These are phyloP conservation scores for Pseudomugil gertrudae DNA, from an alignment of 2,797 vertebrate species.

Conservation along the genomic window DNA sequence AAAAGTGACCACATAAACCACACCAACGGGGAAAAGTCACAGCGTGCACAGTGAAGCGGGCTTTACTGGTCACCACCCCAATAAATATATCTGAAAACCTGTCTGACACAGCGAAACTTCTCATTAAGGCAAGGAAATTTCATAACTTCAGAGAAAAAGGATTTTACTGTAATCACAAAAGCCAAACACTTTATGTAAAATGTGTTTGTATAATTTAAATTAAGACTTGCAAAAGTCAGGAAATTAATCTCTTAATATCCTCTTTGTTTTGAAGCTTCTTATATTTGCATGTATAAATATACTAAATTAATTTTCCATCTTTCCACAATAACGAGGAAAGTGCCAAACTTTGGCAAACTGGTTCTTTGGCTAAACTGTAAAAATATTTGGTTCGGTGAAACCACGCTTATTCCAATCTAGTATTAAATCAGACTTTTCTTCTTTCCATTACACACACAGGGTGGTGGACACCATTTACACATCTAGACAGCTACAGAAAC, in stretches of 20 bases:
- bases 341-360: conserved; percentile 40
- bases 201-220: background rate
- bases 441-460: conserved; percentile 13
- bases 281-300: conserved; percentile 42
- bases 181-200: background rate
- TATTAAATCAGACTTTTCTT: conserved; percentile 6
- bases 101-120: conserved; percentile 28
- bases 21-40: conserved; percentile 10
- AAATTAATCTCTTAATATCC: no score
- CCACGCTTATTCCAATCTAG: conserved; percentile 20
- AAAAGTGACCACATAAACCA: conserved; percentile 35
- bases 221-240: conserved; percentile 15
- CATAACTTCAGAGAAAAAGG: background rate
- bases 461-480: conserved; percentile 11
- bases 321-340: conserved; percentile 34
- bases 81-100: background rate
- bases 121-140: conserved; percentile 55
- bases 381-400: conserved; percentile 42
- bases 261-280: no score
- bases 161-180: background rate
- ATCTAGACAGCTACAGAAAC: conserved; percentile 20
- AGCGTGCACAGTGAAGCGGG: conserved; percentile 14
- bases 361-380: conserved; percentile 56
- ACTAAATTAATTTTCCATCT: conserved; percentile 14
- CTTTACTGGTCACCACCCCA: background rate